These are phyloP conservation scores for Lagenorhynchus albirostris DNA, from an alignment of 2,113 vertebrate species.

Conservation along the genomic window DNA sequence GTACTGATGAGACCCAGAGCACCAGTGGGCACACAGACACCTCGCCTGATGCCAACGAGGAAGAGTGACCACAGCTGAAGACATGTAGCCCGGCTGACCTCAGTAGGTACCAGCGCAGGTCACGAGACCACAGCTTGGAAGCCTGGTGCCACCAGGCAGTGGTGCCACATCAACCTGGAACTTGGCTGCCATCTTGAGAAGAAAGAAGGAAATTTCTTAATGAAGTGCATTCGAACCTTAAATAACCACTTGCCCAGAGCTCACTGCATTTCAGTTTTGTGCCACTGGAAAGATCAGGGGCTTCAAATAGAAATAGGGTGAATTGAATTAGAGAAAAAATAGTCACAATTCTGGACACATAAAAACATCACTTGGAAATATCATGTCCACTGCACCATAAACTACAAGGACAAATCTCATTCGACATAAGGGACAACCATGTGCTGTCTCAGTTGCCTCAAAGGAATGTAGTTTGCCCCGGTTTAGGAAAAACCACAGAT, in stretches of 20 bases:
- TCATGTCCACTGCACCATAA: neutral
- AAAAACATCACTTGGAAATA: conserved; percentile 7
- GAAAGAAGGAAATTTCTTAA: neutral
- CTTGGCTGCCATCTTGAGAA: neutral
- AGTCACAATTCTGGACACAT: neutral
- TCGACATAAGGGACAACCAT: neutral
- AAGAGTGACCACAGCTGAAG: neutral
- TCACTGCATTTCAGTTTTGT: neutral
- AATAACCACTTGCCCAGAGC: neutral
- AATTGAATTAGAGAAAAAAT: neutral
- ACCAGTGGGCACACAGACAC: neutral
- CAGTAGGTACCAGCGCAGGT: neutral
- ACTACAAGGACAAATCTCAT: conserved; percentile 21
- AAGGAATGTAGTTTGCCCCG: neutral
- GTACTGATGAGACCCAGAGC: neutral
- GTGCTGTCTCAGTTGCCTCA: neutral
- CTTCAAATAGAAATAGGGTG: conserved; percentile 4
- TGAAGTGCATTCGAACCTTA: neutral
- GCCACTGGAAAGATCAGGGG: neutral
- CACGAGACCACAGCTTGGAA: neutral
- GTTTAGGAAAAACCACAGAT: neutral
- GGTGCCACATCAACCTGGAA: neutral
- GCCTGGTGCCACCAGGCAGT: neutral
- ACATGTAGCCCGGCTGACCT: neutral
- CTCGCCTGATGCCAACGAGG: neutral